Evolutionary conservation across 92 coral and sea anemone species (phyloP).

Genomic region (Plumapathes pennacea): DNA sequence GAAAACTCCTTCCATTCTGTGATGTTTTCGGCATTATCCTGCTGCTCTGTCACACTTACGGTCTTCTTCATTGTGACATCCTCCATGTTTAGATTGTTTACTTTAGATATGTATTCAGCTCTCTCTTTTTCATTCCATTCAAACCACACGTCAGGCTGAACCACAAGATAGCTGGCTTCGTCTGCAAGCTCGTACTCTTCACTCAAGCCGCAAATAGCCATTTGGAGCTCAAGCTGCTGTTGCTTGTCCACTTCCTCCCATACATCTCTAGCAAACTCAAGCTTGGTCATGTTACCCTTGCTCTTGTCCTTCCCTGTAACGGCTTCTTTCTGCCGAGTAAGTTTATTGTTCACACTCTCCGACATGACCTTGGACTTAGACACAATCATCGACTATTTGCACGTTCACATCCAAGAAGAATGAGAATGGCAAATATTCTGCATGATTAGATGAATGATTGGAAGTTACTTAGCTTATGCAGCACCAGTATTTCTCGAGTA

Average conservation of each 20-base stretch:
- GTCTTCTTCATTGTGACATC: constrained; percentile 24
- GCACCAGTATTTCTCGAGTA: constrained; percentile 1
- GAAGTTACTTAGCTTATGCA: background rate
- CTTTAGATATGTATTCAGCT: constrained; percentile 1
- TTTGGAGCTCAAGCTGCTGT: constrained; percentile 15
- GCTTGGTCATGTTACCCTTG: constrained; percentile 25
- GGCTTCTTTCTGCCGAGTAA: constrained; percentile 57
- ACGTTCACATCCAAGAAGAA: constrained; percentile 24
- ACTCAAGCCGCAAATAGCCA: constrained; percentile 43
- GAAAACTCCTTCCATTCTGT: constrained; percentile 30
- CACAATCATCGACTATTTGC: no score
- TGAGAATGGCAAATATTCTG: constrained; percentile 22
- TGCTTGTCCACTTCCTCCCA: constrained; percentile 43
- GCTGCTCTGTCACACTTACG: constrained; percentile 3
- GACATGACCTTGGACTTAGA: no score
- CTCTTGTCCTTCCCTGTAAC: constrained; percentile 25
- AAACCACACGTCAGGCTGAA: constrained; percentile 40
- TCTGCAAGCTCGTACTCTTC: constrained; percentile 51
- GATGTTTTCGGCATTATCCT: background rate
- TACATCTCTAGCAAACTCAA: constrained; percentile 40
- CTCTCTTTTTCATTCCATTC: constrained; percentile 27
- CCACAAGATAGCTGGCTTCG: constrained; percentile 13
- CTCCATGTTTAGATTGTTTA: constrained; percentile 32
- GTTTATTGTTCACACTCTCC: constrained; percentile 44
- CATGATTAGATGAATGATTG: no score